These are phyloP conservation scores for Deroplatys truncata DNA, from an alignment of 2,888 invertebrate genomes.

Conservation along the genomic window DNA sequence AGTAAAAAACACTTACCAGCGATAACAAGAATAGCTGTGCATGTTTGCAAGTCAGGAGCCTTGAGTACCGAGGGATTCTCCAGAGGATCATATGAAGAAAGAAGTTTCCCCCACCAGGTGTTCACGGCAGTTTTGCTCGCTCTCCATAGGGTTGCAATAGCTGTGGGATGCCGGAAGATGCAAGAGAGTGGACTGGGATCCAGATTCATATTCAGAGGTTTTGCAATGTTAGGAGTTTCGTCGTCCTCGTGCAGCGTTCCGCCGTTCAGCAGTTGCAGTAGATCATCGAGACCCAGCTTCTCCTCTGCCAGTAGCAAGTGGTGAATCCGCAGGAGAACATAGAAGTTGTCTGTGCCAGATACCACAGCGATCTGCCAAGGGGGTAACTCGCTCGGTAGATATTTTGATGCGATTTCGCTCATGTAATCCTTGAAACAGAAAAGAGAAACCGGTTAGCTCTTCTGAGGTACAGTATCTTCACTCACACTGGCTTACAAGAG, in stretches of 20 bases:
- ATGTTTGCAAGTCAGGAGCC: conserved; percentile 48
- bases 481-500: background rate
- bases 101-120: conserved; percentile 69
- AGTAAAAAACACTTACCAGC: conserved; percentile 38
- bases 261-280: conserved; percentile 56
- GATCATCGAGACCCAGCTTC: conserved; percentile 68
- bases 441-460: background rate
- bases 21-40: conserved; percentile 62
- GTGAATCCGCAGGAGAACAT: conserved; percentile 68
- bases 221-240: conserved; percentile 39
- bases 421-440: conserved; percentile 62
- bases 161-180: conserved; percentile 8
- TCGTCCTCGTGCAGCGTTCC: conserved; percentile 23
- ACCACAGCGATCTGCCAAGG: conserved; percentile 81
- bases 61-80: conserved; percentile 65
- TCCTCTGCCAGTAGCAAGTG: conserved; percentile 71
- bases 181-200: conserved; percentile 59
- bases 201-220: conserved; percentile 52
- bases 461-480: background rate
- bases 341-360: conserved; percentile 55
- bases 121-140: conserved; percentile 53
- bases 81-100: conserved; percentile 72
- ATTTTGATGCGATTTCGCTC: conserved; percentile 72
- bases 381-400: conserved; percentile 64
- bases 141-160: background rate